phyloP scores from a whole-genome alignment of 2,797 vertebrate species.

The Taeniopygia guttata region DNA sequence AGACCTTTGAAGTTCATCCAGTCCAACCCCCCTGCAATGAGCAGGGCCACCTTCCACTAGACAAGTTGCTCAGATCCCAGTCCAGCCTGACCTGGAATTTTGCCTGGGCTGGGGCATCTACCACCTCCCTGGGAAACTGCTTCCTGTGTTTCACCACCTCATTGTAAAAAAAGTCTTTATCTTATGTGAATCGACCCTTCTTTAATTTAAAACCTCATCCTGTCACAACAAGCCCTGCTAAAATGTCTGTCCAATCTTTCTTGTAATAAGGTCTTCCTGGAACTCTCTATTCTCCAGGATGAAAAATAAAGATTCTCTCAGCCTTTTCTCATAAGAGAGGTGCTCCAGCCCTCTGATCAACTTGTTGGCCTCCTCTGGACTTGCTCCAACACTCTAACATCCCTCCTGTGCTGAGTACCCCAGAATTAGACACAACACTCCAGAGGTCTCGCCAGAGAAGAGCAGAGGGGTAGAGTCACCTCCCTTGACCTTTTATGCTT shows the following conservation, averaged over 20 bases:
- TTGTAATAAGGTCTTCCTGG: background rate
- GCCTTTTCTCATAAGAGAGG: background rate
- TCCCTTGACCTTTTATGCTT: background rate
- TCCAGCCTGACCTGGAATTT: background rate
- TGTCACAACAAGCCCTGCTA: no score
- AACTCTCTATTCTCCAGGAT: background rate
- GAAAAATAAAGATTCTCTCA: background rate
- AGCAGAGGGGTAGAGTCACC: background rate
- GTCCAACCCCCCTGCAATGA: background rate
- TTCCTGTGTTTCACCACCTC: background rate
- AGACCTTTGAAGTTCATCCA: background rate
- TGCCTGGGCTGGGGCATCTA: background rate
- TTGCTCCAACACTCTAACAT: rapidly evolving
- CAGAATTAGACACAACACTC: background rate
- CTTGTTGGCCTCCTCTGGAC: background rate
- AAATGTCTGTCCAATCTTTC: background rate
- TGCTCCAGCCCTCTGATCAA: background rate
- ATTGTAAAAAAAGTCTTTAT: no score
- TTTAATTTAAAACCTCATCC: background rate
- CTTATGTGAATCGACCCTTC: background rate
- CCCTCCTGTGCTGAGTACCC: background rate
- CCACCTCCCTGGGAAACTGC: background rate
- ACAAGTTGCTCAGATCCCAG: background rate
- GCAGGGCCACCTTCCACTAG: background rate
- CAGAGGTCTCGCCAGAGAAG: background rate